Percentiles rank a stretch among this genome's conserved stretches.
These are phyloP conservation scores for Melipona quadrifasciata DNA, from an alignment of 1,140 invertebrate species.

Conservation along the genomic window DNA sequence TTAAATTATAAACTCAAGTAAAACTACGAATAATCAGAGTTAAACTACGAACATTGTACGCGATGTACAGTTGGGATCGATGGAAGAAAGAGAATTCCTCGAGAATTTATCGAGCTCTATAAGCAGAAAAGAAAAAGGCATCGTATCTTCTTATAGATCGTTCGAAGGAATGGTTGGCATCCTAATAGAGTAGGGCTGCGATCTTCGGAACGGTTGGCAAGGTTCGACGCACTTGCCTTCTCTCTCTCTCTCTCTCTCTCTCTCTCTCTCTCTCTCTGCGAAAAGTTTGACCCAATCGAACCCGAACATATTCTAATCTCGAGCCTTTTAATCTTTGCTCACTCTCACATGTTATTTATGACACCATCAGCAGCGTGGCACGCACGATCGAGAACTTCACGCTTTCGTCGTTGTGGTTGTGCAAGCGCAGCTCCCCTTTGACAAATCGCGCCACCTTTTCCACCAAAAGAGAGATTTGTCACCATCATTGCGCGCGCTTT, in stretches of 20 bases:
- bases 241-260: not conserved
- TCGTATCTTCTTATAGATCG: conserved; percentile 39
- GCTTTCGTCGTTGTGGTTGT: not conserved
- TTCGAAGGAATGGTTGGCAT: conserved; percentile 60
- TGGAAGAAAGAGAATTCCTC: not conserved
- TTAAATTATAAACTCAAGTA: too few relatives aligned
- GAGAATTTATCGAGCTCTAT: conserved; percentile 9
- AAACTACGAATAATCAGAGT: too few relatives aligned
- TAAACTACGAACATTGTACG: not conserved
- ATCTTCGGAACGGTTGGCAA: conserved; percentile 38
- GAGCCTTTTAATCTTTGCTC: conserved; percentile 50
- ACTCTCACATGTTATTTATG: conserved; percentile 41
- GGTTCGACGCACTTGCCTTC: conserved; percentile 54
- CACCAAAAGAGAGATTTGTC: not conserved
- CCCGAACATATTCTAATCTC: conserved; percentile 36
- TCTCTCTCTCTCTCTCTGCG: conserved; percentile 38
- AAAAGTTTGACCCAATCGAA: conserved; percentile 54
- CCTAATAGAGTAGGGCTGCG: conserved; percentile 58
- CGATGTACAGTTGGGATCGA: not conserved
- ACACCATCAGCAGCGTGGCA: conserved; percentile 8
- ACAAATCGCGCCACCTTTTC: not conserved
- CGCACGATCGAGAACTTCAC: conserved; percentile 1
- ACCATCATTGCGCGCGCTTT: not conserved
- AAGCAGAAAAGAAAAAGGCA: conserved; percentile 12
- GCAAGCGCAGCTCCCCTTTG: not conserved